Percentiles rank a stretch among this genome's conserved stretches.
Conservation (phyloP, 2,888 invertebrate species). For the Dasysyrphus albostriatus region DNA sequence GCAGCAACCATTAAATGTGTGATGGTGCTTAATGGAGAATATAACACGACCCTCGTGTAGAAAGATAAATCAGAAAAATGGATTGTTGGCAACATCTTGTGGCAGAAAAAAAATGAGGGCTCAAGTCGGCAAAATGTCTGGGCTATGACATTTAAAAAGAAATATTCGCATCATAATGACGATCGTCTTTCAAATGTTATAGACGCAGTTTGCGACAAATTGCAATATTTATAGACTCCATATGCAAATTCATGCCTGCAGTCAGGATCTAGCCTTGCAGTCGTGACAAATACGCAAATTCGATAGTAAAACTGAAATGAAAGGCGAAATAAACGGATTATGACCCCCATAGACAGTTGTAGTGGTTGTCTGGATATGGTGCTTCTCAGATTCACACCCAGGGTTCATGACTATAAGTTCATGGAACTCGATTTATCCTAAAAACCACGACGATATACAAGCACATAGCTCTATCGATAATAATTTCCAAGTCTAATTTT, state of each 20-base stretch:
- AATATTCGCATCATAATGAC: conserved; percentile 24
- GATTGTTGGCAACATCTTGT: conserved; percentile 51
- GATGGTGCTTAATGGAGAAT: conserved; percentile 51
- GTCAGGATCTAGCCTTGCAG: conserved; percentile 1
- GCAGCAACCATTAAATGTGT: conserved; percentile 56
- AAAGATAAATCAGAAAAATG: conserved; percentile 2
- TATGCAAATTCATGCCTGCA: conserved; percentile 46
- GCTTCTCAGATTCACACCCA: conserved; percentile 14
- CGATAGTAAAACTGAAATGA: conserved; percentile 5
- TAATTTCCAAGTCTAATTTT: conserved; percentile 73
- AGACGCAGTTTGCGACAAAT: conserved; percentile 49
- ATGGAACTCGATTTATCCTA: conserved; percentile 50
- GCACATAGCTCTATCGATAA: conserved; percentile 51
- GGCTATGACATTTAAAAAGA: background rate
- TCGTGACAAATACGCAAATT: background rate
- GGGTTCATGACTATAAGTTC: conserved; percentile 60
- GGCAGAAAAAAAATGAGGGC: conserved; percentile 15
- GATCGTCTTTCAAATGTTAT: conserved; percentile 19
- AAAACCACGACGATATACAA: background rate
- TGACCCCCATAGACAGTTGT: conserved; percentile 17
- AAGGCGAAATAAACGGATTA: conserved; percentile 41
- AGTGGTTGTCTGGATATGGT: conserved; percentile 25
- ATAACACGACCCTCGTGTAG: conserved; percentile 46
- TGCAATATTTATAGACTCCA: conserved; percentile 62
- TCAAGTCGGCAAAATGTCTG: conserved; percentile 21